phyloP scores from a whole-genome alignment of 2,113 vertebrate species.

The Oxyura jamaicensis region DNA sequence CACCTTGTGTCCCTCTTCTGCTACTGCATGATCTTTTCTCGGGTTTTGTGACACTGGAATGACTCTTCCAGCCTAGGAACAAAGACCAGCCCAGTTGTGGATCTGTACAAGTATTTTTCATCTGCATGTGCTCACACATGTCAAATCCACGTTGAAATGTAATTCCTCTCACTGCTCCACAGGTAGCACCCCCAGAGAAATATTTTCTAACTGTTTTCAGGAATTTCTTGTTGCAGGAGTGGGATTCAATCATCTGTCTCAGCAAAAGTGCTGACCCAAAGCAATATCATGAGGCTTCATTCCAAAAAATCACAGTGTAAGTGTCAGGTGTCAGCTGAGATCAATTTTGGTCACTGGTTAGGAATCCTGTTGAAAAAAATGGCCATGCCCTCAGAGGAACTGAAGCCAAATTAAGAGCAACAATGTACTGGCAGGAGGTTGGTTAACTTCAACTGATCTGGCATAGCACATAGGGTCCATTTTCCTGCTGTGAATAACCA shows the following conservation, averaged over 20 bases:
- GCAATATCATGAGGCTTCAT: background rate
- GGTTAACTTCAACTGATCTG: background rate
- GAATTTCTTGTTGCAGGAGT: background rate
- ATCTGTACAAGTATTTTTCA: background rate
- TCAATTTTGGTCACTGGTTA: background rate
- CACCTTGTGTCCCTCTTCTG: slow-evolving; percentile 9
- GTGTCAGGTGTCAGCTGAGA: background rate
- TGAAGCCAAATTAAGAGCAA: background rate
- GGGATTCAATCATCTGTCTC: background rate
- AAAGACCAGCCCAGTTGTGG: background rate
- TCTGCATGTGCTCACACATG: background rate
- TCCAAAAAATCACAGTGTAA: background rate
- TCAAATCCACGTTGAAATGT: background rate
- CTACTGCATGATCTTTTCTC: background rate
- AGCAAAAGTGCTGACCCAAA: slow-evolving; percentile 33
- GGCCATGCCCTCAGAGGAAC: background rate
- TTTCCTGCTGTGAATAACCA: background rate
- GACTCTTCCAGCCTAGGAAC: background rate
- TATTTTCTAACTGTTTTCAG: slow-evolving; percentile 4
- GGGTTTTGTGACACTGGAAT: background rate
- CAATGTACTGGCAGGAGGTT: background rate
- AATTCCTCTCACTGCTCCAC: background rate
- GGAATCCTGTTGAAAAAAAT: background rate
- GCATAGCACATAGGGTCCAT: background rate
- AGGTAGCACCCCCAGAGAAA: background rate